A percentile compares a stretch with the other conserved stretches of the same genome.
These are phyloP conservation scores for Nomada fabriciana DNA, from an alignment of 2,888 invertebrate genomes.

Conservation along the genomic window DNA sequence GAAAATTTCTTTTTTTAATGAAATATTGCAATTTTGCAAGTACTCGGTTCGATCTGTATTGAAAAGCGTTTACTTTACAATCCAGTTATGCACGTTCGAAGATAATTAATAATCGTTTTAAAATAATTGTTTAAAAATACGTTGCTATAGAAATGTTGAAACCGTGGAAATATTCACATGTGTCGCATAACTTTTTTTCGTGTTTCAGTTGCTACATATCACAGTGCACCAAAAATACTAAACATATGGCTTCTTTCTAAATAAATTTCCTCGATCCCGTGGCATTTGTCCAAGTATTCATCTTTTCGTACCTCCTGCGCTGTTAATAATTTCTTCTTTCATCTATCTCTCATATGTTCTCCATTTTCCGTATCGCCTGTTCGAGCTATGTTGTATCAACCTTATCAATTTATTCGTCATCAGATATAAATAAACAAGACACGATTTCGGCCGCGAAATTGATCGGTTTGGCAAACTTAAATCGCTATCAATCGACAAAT, in stretches of 20 bases:
- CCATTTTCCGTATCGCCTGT: not conserved
- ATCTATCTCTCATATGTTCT: not conserved
- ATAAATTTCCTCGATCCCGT: not conserved
- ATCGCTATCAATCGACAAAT: not conserved
- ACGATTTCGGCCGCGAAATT: not conserved
- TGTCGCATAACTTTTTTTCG: not conserved
- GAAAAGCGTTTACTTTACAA: not conserved
- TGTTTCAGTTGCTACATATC: not conserved
- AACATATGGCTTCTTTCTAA: not conserved
- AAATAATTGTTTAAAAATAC: not conserved
- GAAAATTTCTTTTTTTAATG: not conserved
- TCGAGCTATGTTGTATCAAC: not conserved
- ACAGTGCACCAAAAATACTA: not conserved
- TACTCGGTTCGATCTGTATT: too few relatives aligned
- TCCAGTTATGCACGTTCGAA: not conserved
- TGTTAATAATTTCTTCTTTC: not conserved
- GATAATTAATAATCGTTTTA: not conserved
- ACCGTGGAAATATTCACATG: not conserved
- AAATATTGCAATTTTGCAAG: not conserved
- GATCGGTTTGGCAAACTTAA: not conserved
- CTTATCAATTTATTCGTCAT: not conserved
- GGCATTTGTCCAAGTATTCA: slow-evolving; percentile 14
- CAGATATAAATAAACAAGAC: too few relatives aligned
- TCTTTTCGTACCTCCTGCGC: not conserved
- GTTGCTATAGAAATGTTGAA: not conserved